Evolutionary conservation across 2,888 invertebrate species (phyloP).

Genomic region (Brachyptera putata): DNA sequence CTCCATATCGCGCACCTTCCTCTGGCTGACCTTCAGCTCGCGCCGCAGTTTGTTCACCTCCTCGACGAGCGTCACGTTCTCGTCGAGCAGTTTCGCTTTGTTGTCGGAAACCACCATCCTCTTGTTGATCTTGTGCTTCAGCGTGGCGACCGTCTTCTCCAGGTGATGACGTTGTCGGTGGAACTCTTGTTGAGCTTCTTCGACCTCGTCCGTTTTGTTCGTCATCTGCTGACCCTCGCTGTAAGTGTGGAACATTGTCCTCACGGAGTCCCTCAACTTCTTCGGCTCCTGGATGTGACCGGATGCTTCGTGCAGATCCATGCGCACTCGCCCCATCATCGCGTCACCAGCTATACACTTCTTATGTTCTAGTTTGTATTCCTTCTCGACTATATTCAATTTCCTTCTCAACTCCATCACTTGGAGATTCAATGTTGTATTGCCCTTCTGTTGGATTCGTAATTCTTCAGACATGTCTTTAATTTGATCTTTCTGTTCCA

Average conservation of each 20-base stretch:
- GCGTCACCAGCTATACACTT: slow-evolving; percentile 58
- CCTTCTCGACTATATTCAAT: slow-evolving; percentile 64
- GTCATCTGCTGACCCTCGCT: slow-evolving; percentile 65
- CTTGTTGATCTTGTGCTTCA: slow-evolving; percentile 45
- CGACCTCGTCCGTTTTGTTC: slow-evolving; percentile 61
- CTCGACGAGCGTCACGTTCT: slow-evolving; percentile 70
- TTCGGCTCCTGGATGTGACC: slow-evolving; percentile 72
- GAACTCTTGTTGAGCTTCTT: slow-evolving; percentile 69
- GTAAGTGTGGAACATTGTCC: slow-evolving; percentile 63
- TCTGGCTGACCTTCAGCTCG: slow-evolving; percentile 50
- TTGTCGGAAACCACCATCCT: background rate
- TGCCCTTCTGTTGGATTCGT: slow-evolving; percentile 71
- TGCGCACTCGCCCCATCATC: slow-evolving; percentile 68
- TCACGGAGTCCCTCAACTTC: slow-evolving; percentile 52
- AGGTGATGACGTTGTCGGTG: slow-evolving; percentile 77
- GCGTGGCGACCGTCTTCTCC: slow-evolving; percentile 59
- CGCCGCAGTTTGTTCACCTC: slow-evolving; percentile 73
- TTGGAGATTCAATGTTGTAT: slow-evolving; percentile 66
- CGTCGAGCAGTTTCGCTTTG: slow-evolving; percentile 45
- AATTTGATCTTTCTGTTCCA: slow-evolving; percentile 76
- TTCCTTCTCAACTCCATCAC: slow-evolving; percentile 74
- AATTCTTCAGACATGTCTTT: slow-evolving; percentile 78
- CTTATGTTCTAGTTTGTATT: slow-evolving; percentile 59
- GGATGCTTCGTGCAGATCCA: slow-evolving; percentile 76
- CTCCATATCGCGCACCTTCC: slow-evolving; percentile 5